phyloP scores from a whole-genome alignment of 2,797 vertebrate species.

The Okamejei kenojei region DNA sequence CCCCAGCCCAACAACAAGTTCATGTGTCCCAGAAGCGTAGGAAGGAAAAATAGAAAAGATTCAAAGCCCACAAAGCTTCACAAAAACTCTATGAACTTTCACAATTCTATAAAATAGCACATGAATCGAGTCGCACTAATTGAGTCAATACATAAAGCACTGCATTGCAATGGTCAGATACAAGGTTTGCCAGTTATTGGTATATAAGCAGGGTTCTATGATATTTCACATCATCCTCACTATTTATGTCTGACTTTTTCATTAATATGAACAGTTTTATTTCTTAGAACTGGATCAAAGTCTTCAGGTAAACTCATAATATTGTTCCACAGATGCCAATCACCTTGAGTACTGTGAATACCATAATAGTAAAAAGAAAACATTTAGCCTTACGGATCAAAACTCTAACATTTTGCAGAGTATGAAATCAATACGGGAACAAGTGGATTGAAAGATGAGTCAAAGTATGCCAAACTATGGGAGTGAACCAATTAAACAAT shows the following conservation, averaged over 20 bases:
- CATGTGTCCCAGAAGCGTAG: background rate
- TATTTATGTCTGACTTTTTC: background rate
- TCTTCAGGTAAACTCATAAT: constrained; percentile 14
- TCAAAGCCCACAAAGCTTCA: constrained; percentile 3
- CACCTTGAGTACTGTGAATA: background rate
- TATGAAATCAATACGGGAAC: background rate
- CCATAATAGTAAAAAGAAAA: background rate
- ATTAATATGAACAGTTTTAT: constrained; percentile 25
- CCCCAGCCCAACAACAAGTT: too few species aligned
- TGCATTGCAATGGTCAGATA: background rate
- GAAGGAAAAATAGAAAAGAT: background rate
- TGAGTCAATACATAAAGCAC: background rate
- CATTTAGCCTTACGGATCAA: background rate
- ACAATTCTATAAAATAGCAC: background rate
- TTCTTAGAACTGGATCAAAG: constrained; percentile 6
- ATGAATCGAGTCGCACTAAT: background rate
- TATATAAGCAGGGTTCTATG: background rate
- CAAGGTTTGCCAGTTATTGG: background rate
- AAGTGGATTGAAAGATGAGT: background rate
- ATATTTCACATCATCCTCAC: background rate
- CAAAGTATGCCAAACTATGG: background rate
- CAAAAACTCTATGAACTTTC: background rate
- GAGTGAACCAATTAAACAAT: background rate
- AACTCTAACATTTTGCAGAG: background rate
- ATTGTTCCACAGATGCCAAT: background rate